Evolutionary conservation across 2,888 invertebrate species (phyloP).

Genomic region (Platycnemis pennipes): DNA sequence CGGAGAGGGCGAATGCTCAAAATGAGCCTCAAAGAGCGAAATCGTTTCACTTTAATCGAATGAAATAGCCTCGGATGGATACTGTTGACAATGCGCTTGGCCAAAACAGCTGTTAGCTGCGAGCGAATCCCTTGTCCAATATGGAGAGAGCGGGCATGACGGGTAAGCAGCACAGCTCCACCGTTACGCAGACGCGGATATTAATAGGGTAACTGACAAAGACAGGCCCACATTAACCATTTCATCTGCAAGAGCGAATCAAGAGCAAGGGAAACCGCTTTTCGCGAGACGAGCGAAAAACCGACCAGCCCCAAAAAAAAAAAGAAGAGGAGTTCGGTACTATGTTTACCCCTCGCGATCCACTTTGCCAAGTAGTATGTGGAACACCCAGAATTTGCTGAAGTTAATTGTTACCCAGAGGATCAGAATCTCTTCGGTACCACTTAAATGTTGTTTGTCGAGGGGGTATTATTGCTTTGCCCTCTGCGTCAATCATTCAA

Average conservation of each 20-base stretch:
- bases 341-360: neutral
- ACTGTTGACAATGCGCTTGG: constrained; percentile 49
- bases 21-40: constrained; percentile 60
- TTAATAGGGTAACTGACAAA: constrained; percentile 61
- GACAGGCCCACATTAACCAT: constrained; percentile 28
- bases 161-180: neutral
- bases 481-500: constrained; percentile 37
- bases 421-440: constrained; percentile 36
- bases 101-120: constrained; percentile 55
- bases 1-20: constrained; percentile 40
- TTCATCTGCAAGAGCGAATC: neutral
- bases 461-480: constrained; percentile 26
- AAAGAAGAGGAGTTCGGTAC: neutral
- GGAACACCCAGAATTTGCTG: neutral
- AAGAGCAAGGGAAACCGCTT: constrained; percentile 49
- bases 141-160: neutral
- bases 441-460: constrained; percentile 51
- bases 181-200: constrained; percentile 17
- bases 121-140: constrained; percentile 46
- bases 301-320: neutral
- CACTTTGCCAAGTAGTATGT: constrained; percentile 24
- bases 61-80: constrained; percentile 51
- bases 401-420: constrained; percentile 38
- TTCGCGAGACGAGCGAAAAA: constrained; percentile 38
- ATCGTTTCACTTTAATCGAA: constrained; percentile 67